Conservation (phyloP, 2,113 vertebrate genomes). For the Heterocephalus glaber region DNA sequence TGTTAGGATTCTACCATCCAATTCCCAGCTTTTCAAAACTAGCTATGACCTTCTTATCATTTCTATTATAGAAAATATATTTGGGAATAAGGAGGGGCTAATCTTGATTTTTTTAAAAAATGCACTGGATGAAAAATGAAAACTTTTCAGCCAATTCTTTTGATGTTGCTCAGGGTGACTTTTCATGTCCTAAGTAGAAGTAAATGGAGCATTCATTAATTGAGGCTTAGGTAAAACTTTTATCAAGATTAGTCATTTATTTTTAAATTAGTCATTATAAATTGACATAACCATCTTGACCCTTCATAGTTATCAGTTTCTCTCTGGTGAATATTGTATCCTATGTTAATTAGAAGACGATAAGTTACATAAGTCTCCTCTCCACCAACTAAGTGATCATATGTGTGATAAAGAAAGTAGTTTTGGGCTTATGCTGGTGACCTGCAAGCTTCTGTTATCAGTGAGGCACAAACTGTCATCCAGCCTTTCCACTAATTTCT, state of each 20-base stretch:
- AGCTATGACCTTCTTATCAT: neutral
- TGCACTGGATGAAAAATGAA: neutral
- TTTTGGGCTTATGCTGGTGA: neutral
- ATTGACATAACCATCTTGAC: neutral
- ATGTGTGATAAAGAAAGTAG: neutral
- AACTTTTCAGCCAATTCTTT: neutral
- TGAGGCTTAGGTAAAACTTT: neutral
- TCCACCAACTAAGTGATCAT: neutral
- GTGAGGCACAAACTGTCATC: neutral
- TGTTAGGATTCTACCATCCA: neutral
- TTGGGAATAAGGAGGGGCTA: neutral
- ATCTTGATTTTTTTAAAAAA: neutral
- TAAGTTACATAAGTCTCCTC: neutral
- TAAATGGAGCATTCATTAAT: slow-evolving; percentile 23
- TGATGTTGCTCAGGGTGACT: neutral
- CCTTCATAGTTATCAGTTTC: neutral
- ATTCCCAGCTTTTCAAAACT: neutral
- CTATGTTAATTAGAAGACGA: neutral
- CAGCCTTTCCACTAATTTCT: neutral
- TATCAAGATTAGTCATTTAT: slow-evolving; percentile 41
- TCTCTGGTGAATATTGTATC: neutral
- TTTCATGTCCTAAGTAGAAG: neutral
- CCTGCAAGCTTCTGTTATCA: neutral
- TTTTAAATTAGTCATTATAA: slow-evolving; percentile 57
- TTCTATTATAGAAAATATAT: neutral